These are phyloP conservation scores for Kryphioiulus occultus DNA, from an alignment of 2,888 invertebrate genomes.

Conservation along the genomic window DNA sequence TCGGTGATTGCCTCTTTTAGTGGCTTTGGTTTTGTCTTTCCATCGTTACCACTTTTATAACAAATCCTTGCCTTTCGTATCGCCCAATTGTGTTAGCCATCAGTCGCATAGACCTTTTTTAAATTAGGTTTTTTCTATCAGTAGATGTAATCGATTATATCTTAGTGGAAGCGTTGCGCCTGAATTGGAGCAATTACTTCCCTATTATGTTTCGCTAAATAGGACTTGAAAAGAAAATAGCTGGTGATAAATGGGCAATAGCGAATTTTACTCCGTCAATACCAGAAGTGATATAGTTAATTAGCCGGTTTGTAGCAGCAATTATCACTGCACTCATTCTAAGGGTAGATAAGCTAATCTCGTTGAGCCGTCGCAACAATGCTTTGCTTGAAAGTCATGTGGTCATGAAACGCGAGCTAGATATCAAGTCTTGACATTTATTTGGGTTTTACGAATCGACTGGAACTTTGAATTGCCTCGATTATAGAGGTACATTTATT, in stretches of 20 bases:
- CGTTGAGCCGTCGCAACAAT: not conserved
- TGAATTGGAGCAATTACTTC: not conserved
- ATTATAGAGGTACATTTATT: not conserved
- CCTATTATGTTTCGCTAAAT: constrained; percentile 5
- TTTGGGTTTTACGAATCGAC: not conserved
- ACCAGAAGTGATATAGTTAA: not conserved
- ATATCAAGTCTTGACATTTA: not conserved
- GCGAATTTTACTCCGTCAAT: not conserved
- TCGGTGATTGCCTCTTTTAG: not conserved
- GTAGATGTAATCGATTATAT: not conserved
- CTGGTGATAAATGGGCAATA: constrained; percentile 5
- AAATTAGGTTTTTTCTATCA: not conserved
- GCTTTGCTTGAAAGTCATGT: not conserved
- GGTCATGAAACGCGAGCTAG: too few relatives aligned
- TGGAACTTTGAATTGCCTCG: not conserved
- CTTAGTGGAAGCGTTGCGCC: not conserved
- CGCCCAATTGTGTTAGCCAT: not conserved
- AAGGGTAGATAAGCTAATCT: not conserved
- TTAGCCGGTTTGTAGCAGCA: not conserved
- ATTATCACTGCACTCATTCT: not conserved
- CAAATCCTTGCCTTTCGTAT: not conserved
- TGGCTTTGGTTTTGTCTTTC: not conserved
- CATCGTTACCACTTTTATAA: not conserved
- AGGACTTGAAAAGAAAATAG: not conserved
- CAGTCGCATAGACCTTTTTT: not conserved